These are phyloP conservation scores for Gorsachius magnificus DNA, from an alignment of 2,797 vertebrate genomes.

Conservation along the genomic window DNA sequence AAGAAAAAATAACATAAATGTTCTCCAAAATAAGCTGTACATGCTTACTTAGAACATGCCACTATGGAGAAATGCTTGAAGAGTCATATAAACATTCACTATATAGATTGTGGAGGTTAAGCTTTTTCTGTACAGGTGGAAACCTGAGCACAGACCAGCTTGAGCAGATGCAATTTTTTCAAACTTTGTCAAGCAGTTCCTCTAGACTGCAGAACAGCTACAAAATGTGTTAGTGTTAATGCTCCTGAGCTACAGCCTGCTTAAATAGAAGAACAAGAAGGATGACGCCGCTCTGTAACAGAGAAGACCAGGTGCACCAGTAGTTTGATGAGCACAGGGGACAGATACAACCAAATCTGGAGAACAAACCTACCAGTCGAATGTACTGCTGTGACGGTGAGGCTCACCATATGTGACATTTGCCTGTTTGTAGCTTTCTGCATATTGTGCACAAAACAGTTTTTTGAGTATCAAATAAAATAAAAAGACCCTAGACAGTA, in stretches of 20 bases:
- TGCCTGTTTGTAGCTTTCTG: not conserved
- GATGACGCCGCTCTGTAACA: not conserved
- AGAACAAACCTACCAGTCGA: not conserved
- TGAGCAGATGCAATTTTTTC: not conserved
- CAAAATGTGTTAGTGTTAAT: not conserved
- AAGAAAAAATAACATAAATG: not conserved
- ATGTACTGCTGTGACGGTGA: not conserved
- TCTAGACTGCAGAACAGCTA: not conserved
- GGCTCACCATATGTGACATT: not conserved
- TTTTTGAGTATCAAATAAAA: not conserved
- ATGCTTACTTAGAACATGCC: not conserved
- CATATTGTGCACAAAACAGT: not conserved
- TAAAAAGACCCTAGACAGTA: not conserved
- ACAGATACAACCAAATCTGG: not conserved
- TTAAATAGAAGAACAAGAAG: not conserved
- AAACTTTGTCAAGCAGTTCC: not conserved
- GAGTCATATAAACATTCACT: not conserved
- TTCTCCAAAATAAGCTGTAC: not conserved
- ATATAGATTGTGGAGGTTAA: not conserved
- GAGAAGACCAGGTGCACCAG: not conserved
- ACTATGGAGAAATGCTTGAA: not conserved
- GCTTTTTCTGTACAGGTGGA: not conserved
- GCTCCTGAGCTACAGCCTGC: not conserved
- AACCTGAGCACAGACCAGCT: not conserved
- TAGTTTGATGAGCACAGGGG: not conserved